A percentile compares a stretch with the other conserved stretches of the same genome.
Conservation (phyloP, 2,888 invertebrate genomes). For the Dexiosoma caninum region DNA sequence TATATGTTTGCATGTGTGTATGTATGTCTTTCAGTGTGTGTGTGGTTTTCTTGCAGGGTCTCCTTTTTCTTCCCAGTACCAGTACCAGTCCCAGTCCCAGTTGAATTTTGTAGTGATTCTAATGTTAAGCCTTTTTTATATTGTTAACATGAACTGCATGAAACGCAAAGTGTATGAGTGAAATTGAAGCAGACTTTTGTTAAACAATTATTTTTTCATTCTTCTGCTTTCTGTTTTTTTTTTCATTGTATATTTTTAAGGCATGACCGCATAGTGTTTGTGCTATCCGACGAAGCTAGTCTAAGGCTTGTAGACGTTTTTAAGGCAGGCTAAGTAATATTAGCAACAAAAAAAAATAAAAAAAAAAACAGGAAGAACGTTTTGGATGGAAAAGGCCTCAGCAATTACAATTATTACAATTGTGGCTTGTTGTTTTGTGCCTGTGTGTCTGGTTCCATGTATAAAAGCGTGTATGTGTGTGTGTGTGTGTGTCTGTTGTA, state of each 20-base stretch:
- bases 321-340: conserved; percentile 9
- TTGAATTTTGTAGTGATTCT: conserved; percentile 30
- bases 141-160: conserved; percentile 12
- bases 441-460: conserved; percentile 20
- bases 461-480: conserved; percentile 24
- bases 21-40: not conserved
- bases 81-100: too few species aligned
- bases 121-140: conserved; percentile 39
- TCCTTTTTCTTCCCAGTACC: not conserved
- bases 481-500: not conserved
- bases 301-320: conserved; percentile 10
- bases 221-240: too few species aligned
- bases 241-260: not conserved
- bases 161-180: not conserved
- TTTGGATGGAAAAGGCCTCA: conserved; percentile 35
- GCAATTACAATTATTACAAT: conserved; percentile 64
- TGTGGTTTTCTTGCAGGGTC: not conserved
- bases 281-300: not conserved
- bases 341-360: too few species aligned
- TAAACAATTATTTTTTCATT: conserved; percentile 45
- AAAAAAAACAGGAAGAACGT: conserved; percentile 4
- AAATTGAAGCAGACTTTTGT: conserved; percentile 47
- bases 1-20: too few species aligned
- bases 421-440: conserved; percentile 46
- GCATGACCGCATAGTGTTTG: conserved; percentile 37